Base-by-base conservation (phyloP, 2,797 vertebrate species). In the Sebastolobus altivelis region DNA sequence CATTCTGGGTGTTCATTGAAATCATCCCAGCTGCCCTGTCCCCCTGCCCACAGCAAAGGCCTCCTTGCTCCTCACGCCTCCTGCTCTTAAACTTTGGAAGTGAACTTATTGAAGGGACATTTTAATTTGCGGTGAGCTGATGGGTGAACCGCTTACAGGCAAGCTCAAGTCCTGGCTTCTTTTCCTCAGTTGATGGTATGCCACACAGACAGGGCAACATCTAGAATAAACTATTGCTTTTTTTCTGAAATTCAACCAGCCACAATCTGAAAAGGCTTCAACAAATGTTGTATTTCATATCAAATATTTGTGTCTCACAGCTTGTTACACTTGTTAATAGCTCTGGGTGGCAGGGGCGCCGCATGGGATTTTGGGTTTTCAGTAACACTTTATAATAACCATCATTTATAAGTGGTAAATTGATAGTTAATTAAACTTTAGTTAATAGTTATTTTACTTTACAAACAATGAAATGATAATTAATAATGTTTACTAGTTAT, bases 1-100 rank as follows among this genome's bases (percentile, higher is more conserved):
- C 76, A 72, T 85, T 87, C 72, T 87, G 82, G 78, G 80, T 82
- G 66, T 87, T 92, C 86, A 88, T 73, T 88, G 87, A 86, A 89
- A 81, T 84, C 49, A 73, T 81, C 79, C 85, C 79, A 83, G 77
- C 79, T 82, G 83, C 77, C 75, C 65, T 27, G 49, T 81, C 72
- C 33, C 70, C 69, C 67, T 79, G 78, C 76, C 87, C 54, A 72
- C 77, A 78, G 66, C 79, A 67, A 80, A 76, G 5, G 16, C 62
- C 66, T 78, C 65, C 49, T 55, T 55, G 52, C 38, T 67, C 37
- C 61, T 58, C 37, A 10, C 49, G 52, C 43, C 22, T 79, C 80
- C 59, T 70, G 16, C 77, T 81, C 65, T 69, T 31, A 37, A 29
- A 77, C 77, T 66, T 76, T 60, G 54, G 67, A 83, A 89, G 62